Conservation (phyloP, 2,113 vertebrate species). For the Porphyrio hochstetteri region DNA sequence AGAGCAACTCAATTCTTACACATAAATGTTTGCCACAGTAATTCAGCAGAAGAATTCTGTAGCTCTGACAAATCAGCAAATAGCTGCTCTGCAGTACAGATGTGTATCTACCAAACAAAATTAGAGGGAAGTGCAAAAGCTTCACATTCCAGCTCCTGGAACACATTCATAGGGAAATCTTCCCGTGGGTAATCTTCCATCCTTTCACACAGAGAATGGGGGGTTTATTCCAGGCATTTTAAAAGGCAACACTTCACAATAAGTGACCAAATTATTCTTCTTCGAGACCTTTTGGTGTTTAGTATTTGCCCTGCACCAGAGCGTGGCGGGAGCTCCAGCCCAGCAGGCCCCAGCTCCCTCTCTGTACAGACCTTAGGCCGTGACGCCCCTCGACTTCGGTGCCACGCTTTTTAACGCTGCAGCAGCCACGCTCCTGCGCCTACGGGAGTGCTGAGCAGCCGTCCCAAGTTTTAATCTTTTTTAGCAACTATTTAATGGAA, state of each 20-base stretch:
- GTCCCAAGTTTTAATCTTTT: constrained; percentile 18
- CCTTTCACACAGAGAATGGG: constrained; percentile 71
- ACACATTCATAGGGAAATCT: constrained; percentile 72
- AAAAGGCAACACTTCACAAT: constrained; percentile 80
- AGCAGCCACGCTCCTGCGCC: neutral
- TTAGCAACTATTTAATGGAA: constrained; percentile 42
- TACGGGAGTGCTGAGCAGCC: neutral
- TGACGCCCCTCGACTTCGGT: neutral
- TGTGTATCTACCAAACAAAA: constrained; percentile 84
- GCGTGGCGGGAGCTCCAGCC: neutral
- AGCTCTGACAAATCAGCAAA: constrained; percentile 83
- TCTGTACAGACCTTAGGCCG: neutral
- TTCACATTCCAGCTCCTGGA: constrained; percentile 82
- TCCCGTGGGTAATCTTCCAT: constrained; percentile 70
- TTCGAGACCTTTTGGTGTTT: constrained; percentile 5
- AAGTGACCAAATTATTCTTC: constrained; percentile 58
- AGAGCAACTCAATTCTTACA: constrained; percentile 99
- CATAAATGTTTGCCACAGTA: constrained; percentile 83
- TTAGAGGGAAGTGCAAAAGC: constrained; percentile 80
- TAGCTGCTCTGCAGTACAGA: constrained; percentile 85
- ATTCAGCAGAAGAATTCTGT: constrained; percentile 78
- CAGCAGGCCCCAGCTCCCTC: neutral
- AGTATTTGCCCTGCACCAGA: neutral
- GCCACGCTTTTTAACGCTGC: neutral
- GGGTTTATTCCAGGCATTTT: constrained; percentile 75